phyloP scores from a whole-genome alignment of 1,140 invertebrate genomes.

The Eulimnadia texana region DNA sequence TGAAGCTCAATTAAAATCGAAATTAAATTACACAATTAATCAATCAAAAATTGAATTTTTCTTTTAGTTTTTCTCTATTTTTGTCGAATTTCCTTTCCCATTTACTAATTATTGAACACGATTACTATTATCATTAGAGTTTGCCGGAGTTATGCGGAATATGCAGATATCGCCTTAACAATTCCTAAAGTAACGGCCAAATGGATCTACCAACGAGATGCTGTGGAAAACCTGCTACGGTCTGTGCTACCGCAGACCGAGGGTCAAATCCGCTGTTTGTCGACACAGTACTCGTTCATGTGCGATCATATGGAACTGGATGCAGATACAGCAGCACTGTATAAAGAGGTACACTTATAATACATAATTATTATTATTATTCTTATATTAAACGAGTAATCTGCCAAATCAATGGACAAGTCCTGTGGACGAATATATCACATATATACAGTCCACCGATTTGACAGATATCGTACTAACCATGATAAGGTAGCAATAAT shows the following conservation, averaged over 20 bases:
- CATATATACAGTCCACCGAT: too few relatives aligned
- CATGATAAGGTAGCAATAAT: too few relatives aligned
- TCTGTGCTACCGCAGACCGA: conserved; percentile 57
- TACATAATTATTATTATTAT: neutral
- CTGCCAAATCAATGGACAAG: too few relatives aligned
- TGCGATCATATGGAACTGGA: conserved; percentile 11
- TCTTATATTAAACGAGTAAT: neutral
- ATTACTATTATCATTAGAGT: conserved; percentile 48
- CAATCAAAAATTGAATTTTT: too few relatives aligned
- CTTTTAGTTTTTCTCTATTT: too few relatives aligned
- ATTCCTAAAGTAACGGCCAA: conserved; percentile 67
- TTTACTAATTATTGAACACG: too few relatives aligned
- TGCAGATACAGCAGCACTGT: neutral
- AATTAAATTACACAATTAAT: too few relatives aligned
- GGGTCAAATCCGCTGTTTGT: conserved; percentile 47
- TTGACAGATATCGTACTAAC: too few relatives aligned
- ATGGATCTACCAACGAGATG: conserved; percentile 64
- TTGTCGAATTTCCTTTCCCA: too few relatives aligned
- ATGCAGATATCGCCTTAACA: conserved; percentile 59
- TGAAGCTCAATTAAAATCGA: too few relatives aligned
- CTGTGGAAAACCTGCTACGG: conserved; percentile 57
- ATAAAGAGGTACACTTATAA: neutral
- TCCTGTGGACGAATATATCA: too few relatives aligned
- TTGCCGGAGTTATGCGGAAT: conserved; percentile 67
- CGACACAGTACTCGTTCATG: conserved; percentile 31